Conservation (phyloP, 2,888 invertebrate species). For the Calliscelio sp. region DNA sequence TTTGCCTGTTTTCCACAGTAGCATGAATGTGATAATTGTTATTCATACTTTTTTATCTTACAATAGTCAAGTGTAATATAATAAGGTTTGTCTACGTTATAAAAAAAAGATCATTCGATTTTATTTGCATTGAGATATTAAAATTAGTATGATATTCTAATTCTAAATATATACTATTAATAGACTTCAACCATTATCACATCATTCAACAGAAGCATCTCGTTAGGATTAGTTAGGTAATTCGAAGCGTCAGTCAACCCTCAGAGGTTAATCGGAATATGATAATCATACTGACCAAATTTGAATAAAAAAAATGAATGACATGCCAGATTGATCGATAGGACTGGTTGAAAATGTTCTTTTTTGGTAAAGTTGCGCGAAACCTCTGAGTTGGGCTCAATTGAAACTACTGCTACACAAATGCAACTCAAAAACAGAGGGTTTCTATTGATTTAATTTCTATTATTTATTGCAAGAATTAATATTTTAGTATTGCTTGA, state of each 20-base stretch:
- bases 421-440: conserved; percentile 19
- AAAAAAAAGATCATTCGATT: background rate
- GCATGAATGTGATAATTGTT: too few species aligned
- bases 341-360: too few species aligned
- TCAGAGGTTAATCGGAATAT: conserved; percentile 11
- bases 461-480: background rate
- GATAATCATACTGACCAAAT: conserved; percentile 14
- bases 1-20: too few species aligned
- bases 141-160: too few species aligned
- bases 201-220: conserved; percentile 9
- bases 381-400: background rate
- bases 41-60: too few species aligned
- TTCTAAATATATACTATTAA: too few species aligned
- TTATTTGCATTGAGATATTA: too few species aligned
- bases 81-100: too few species aligned
- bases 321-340: background rate
- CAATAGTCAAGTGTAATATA: too few species aligned
- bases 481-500: background rate
- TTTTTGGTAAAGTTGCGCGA: too few species aligned
- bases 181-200: conserved; percentile 20
- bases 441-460: background rate
- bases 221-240: conserved; percentile 37
- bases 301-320: too few species aligned
- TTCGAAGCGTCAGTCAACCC: conserved; percentile 47
- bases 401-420: conserved; percentile 39